Evolutionary conservation across 2,888 invertebrate genomes (phyloP), one percentile per base, ranked within the genome.

Genomic region (Clostera curtula): DNA sequence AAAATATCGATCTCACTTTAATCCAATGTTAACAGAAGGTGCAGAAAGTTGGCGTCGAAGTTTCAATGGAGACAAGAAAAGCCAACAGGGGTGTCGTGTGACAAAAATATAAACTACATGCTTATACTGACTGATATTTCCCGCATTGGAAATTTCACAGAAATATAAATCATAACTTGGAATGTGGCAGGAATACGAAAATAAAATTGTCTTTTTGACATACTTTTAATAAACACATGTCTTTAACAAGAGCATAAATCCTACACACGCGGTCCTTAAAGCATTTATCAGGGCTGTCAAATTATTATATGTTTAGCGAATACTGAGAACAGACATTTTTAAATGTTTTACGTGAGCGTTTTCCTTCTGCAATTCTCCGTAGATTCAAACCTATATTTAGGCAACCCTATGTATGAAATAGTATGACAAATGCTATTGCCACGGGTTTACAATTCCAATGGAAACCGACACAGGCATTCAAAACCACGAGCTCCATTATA

Each of bases 341-440:
- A 3, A 20, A 12, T 22, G 4, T 13, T 8, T 12, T 12, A 6
- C n/a, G 15, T 15, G 3, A 12, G 8, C 5, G 15, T 15, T 23
- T 23, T 15, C 23, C 15, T 23, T 23, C 8, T 15, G 2, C 13
- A 32, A 23, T 6, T 13, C 8, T 23, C 15, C 6, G n/a, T 8
- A 7, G 5, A 15, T n/a, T 10, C 7, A 15, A 7, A 23, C 9
- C 5, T 12, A 4, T 4, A 2, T 20, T 39, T 29, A 40, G 46
- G 37, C 55, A 56, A 38, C 56, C 55, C 57, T 56, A 46, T 24
- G 30, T 40, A 56, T 58, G 60, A 63, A 74, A 72, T 72, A 70
- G 67, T 70, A 64, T 72, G 66, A 68, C 73, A 57, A 74, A 75
- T 74, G 52, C 55, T 52, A 62, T 68, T 59, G 56, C 38, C 45